Base-by-base conservation (phyloP, 2,797 vertebrate species). In the Eremophila alpestris region DNA sequence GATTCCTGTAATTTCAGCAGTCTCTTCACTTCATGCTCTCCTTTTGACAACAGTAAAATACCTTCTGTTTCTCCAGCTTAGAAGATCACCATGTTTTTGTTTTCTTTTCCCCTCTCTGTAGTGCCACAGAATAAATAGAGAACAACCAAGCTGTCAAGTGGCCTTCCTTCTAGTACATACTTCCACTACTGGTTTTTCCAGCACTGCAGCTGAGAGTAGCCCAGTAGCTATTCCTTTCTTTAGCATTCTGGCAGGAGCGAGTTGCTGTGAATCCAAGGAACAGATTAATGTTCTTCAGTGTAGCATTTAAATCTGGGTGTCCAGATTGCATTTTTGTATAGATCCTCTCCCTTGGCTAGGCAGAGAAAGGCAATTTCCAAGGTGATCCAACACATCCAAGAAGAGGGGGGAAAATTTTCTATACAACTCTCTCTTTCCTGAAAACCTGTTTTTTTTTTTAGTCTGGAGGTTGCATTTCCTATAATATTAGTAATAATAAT, bases 351-450 rank as follows among this genome's bases (percentile, higher is more conserved):
- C 5, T 65, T 59, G 40, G 21, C 38, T 65, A 34, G n/a, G 41
- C 34, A 73, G 23, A 46, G 30, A 83, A 83, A 64, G 13, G 9
- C 16, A 34, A 23, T 90, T 86, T 92, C 30, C 45, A n/a, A 38
- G 14, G 6, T 69, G 32, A 59, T 73, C 24, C 13, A 36, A 27
- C 24, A 23, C 9, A 51, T 49, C 15, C 29, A 38, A 26, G 29
- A 81, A 36, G 27, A 32, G 5, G 9, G 3, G 9, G 9, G 0
- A 2, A 2, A 4, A 2, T 30, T 43, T 49, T 64, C 49, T 21
- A 2, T 40, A 46, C 45, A 65, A 21, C 9, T 36, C 65, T 63
- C 22, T 65, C 7, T 70, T 60, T 68, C 16, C 43, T 75, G 69
- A 62, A 73, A 84, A 46, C 5, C 10, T 54, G 9, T 29, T 9